These are phyloP conservation scores for Belgica antarctica DNA, from an alignment of 2,888 invertebrate genomes.

Conservation along the genomic window DNA sequence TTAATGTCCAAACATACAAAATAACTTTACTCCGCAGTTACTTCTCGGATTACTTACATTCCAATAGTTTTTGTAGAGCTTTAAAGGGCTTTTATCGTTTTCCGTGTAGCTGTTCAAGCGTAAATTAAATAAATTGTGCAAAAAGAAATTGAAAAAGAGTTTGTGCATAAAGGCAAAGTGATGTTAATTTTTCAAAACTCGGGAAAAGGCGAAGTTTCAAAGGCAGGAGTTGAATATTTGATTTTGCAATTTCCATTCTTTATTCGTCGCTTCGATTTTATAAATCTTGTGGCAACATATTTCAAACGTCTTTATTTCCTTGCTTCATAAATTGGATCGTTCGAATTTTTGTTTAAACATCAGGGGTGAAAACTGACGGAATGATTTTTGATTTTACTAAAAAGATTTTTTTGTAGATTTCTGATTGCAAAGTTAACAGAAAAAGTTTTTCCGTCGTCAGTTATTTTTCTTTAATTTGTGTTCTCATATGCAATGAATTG, in stretches of 20 bases:
- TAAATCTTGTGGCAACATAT: conserved; percentile 3
- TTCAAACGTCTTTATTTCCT: conserved; percentile 4
- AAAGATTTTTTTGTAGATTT: too few relatives aligned
- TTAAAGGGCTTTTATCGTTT: background rate
- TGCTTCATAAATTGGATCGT: background rate
- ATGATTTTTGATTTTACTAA: too few relatives aligned
- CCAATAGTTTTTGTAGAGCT: background rate
- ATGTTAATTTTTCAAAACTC: too few relatives aligned
- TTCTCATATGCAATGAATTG: background rate
- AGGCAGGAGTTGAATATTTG: conserved; percentile 7
- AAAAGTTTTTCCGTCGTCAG: too few relatives aligned
- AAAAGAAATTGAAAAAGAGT: too few relatives aligned
- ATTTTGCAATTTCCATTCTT: conserved; percentile 4
- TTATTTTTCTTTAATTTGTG: background rate
- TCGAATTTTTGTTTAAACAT: too few relatives aligned
- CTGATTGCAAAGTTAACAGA: too few relatives aligned
- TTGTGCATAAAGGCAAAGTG: too few relatives aligned
- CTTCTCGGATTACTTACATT: background rate
- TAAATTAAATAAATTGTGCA: too few relatives aligned
- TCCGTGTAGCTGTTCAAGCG: too few relatives aligned
- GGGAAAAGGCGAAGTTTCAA: background rate
- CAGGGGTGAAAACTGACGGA: too few relatives aligned
- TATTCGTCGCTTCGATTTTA: background rate
- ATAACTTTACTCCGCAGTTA: background rate
- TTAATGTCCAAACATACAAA: background rate